These are phyloP conservation scores for Drosophila cardini DNA, from an alignment of 1,140 invertebrate genomes.

Conservation along the genomic window DNA sequence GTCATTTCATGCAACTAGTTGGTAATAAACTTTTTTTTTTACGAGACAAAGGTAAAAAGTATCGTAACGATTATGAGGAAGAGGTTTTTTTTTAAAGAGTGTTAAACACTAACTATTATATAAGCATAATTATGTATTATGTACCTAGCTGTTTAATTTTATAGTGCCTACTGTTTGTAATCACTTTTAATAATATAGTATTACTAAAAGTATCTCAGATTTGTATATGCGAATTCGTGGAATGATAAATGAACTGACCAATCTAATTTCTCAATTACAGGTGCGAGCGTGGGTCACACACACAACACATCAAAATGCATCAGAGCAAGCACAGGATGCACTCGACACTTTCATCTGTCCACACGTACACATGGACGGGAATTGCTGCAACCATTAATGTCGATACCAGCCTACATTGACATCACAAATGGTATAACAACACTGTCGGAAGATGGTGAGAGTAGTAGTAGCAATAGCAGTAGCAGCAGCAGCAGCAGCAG, in stretches of 20 bases:
- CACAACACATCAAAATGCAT: conserved; percentile 59
- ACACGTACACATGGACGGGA: conserved; percentile 41
- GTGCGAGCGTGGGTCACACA: conserved; percentile 50
- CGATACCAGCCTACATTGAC: conserved; percentile 70
- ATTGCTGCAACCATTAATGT: conserved; percentile 51
- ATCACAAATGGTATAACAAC: conserved; percentile 62
- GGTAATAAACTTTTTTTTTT: conserved; percentile 25
- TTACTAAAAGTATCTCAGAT: not conserved
- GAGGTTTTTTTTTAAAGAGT: conserved; percentile 8
- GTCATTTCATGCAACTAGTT: conserved; percentile 11
- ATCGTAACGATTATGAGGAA: conserved; percentile 13
- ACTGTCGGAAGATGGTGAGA: conserved; percentile 47
- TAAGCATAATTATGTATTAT: conserved; percentile 10
- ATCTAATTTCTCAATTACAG: conserved; percentile 21
- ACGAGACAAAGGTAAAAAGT: conserved; percentile 17
- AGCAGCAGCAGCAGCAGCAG: conserved; percentile 4
- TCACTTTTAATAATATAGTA: conserved; percentile 2
- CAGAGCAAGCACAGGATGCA: conserved; percentile 37
- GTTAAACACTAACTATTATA: conserved; percentile 11
- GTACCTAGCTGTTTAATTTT: not conserved
- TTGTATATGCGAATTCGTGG: conserved; percentile 27
- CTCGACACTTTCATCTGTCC: conserved; percentile 56
- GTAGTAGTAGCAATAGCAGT: conserved; percentile 12
- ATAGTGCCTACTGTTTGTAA: conserved; percentile 5
- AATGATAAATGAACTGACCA: not conserved